Evolutionary conservation across 2,888 invertebrate species (phyloP), one percentile per base, ranked within the genome.

Genomic region (Unio pictorum): DNA sequence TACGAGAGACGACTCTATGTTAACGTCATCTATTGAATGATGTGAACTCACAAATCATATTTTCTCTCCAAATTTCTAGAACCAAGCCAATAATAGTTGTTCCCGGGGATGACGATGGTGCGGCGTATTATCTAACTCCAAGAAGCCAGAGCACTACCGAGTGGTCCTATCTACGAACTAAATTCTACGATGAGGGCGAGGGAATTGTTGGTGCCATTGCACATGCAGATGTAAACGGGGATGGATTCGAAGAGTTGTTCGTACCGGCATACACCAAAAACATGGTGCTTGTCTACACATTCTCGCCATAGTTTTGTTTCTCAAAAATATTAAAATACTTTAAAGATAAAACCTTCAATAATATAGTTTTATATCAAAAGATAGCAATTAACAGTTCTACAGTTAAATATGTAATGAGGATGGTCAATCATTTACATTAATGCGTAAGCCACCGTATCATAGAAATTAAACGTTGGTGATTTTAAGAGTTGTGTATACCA

Each of bases 51-150:
- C 0, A 0, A 17, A 8, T 4, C 20, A 15, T 34, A 7, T 11
- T 23, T 66, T 18, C 8, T 6, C 3, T 30, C 20, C 23, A 18
- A 23, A 23, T 30, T 68, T 56, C 8, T 64, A 75, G 73, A 30
- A 65, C 45, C 4, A 84, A 81, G 57, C 85, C 85, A 8, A 65
- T 71, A 54, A 78, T 87, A n/a, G 61, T 85, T 6, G n/a, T 87
- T 28, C 82, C 85, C 8, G 87, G 87, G 5, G 87, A 85, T 69
- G 86, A 87, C 67, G 83, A 84, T 45, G 87, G 86, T 1, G 70
- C 76, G 45, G 83, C 81, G 0, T 83, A 84, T 66, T 68, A 78
- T 54, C 69, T 85, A 26, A 72, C 72, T 45, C 80, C 87, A 0
- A 55, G 57, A 56, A 73, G 69, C 54, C 64, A 72, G 54, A 71